phyloP scores from a whole-genome alignment of 2,888 invertebrate genomes.

The Platerodrilus igneus region DNA sequence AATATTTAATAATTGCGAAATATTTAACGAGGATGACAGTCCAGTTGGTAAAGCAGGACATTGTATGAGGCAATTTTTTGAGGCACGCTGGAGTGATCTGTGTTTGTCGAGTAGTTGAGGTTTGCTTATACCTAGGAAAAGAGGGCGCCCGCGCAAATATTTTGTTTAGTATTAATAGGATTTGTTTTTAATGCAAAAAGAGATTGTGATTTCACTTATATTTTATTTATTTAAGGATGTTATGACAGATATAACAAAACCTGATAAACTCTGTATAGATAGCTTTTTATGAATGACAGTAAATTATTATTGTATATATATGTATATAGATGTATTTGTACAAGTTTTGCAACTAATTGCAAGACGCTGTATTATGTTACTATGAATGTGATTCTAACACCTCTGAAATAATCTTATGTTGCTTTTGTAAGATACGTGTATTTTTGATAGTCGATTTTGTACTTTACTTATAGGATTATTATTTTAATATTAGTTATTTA shows the following conservation, averaged over 20 bases:
- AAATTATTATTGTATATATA: too few species aligned
- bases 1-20: slow-evolving; percentile 96
- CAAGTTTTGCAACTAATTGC: too few species aligned
- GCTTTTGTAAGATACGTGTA: slow-evolving; percentile 34
- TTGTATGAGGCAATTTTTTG: slow-evolving; percentile 88
- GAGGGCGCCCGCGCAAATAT: slow-evolving; percentile 29
- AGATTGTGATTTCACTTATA: too few species aligned
- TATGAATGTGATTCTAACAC: slow-evolving; percentile 21
- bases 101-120: slow-evolving; percentile 50
- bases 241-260: too few species aligned
- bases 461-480: slow-evolving; percentile 36
- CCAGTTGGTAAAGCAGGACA: slow-evolving; percentile 96
- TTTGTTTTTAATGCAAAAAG: too few species aligned
- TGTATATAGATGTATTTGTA: too few species aligned
- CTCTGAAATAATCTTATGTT: slow-evolving; percentile 21
- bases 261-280: too few species aligned
- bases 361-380: too few species aligned
- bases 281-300: too few species aligned
- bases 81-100: slow-evolving; percentile 79
- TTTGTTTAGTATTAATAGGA: too few species aligned
- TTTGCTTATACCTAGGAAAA: slow-evolving; percentile 36
- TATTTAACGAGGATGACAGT: slow-evolving; percentile 97
- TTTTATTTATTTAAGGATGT: too few species aligned
- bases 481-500: slow-evolving; percentile 43
- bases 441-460: slow-evolving; percentile 41